Base-by-base conservation (phyloP, 2,113 vertebrate genomes). In the Phyllopteryx taeniolatus region DNA sequence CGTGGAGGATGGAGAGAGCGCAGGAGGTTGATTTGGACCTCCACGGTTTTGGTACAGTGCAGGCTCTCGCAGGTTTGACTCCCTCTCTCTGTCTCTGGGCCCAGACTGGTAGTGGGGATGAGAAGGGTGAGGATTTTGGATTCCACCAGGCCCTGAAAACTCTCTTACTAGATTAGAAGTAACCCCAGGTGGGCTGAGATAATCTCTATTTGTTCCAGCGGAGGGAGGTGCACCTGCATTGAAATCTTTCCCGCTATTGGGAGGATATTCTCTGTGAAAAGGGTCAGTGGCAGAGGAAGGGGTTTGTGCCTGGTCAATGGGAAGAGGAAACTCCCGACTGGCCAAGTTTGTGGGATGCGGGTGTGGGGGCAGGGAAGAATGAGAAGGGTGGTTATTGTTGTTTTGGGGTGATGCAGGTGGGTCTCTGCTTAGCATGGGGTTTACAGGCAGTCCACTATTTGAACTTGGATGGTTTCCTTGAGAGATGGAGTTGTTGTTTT, bases 181-280 rank as follows among this genome's bases (percentile, higher is more conserved):
- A 77, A 89, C 82, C 56, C 89, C 88, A 33, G 93, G 86, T 46
- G 93, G 90, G 73, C 87, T 94, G 59, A 91, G 86, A 83, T 91
- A 93, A 80, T 94, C 92, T 53, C 91, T 84, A 73, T 87, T 87
- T 47, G 91, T 82, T 70, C 84, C 88, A 67, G 84, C 73, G 17
- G 91, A 82, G 70, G 90, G 57, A 67, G 88, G 85, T 1, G 64
- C 79, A 17, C 84, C 86, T 33, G 88, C 20, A 74, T 86, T 79
- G 84, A 89, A 92, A n/a, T 92, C 91, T 74, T 90, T 92, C 49
- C 81, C 84, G 74, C 83, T 87, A 1, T 84, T 53, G 35, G 90
- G 78, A 62, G 92, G 86, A 72, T 91, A 93, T 27, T 94, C 93
- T 83, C 92, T 91, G 76, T 92, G 89, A 74, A 93, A 93, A 81